A percentile compares a stretch with the other conserved stretches of the same genome.
Evolutionary conservation across 2,888 invertebrate species (phyloP).

Genomic region (Leucoptera coffeella): DNA sequence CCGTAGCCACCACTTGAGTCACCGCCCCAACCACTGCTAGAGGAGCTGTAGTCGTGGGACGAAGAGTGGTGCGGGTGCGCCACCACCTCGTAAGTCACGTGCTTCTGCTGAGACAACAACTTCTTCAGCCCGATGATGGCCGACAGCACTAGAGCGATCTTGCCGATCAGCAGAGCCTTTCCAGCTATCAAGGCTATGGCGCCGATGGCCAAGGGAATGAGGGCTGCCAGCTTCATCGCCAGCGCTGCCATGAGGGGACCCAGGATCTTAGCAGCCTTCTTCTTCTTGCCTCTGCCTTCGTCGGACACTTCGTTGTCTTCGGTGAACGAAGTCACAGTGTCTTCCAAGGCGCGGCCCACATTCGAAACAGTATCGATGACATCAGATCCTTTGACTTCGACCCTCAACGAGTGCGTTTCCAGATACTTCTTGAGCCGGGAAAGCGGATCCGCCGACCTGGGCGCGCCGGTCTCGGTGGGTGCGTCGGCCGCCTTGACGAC

Average conservation of each 20-base stretch:
- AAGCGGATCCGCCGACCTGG: slow-evolving; percentile 65
- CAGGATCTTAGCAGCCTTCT: slow-evolving; percentile 72
- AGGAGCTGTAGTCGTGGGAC: slow-evolving; percentile 52
- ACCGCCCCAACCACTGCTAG: slow-evolving; percentile 13
- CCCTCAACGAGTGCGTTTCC: slow-evolving; percentile 73
- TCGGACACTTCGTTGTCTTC: slow-evolving; percentile 57
- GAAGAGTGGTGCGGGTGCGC: slow-evolving; percentile 76
- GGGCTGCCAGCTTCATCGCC: slow-evolving; percentile 72
- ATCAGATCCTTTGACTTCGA: slow-evolving; percentile 80
- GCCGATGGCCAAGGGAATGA: slow-evolving; percentile 72
- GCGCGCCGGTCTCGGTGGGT: slow-evolving; percentile 69
- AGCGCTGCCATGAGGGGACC: slow-evolving; percentile 71
- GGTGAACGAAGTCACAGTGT: slow-evolving; percentile 59
- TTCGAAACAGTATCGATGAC: slow-evolving; percentile 74
- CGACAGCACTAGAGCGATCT: slow-evolving; percentile 76
- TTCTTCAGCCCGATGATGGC: slow-evolving; percentile 82
- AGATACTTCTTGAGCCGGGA: slow-evolving; percentile 70
- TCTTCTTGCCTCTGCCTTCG: slow-evolving; percentile 75
- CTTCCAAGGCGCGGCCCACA: slow-evolving; percentile 74
- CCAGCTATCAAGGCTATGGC: slow-evolving; percentile 81
- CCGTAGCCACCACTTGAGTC: slow-evolving; percentile 56
- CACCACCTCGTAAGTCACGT: slow-evolving; percentile 83
- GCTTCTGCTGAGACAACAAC: slow-evolving; percentile 72
- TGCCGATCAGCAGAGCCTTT: slow-evolving; percentile 78
- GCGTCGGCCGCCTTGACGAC: slow-evolving; percentile 70